Percentiles rank a stretch among this genome's conserved stretches.
These are phyloP conservation scores for Quiscalus mexicanus DNA, from an alignment of 2,113 vertebrate genomes.

Conservation along the genomic window DNA sequence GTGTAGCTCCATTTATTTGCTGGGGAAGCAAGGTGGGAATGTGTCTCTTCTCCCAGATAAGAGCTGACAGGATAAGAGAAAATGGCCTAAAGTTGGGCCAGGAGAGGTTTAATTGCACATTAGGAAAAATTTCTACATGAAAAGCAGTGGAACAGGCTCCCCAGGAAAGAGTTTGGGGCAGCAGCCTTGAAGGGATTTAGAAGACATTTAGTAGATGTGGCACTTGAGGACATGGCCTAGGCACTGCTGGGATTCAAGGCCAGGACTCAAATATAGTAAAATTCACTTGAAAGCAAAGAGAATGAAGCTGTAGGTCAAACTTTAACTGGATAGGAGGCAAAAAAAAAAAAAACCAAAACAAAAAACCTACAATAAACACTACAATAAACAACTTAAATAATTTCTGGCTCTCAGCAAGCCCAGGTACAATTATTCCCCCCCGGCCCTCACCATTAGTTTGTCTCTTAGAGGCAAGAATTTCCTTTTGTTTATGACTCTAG, in stretches of 20 bases:
- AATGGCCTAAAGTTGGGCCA: not conserved
- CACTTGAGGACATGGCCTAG: not conserved
- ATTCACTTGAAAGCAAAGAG: not conserved
- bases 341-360: not conserved
- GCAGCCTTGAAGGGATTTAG: not conserved
- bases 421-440: not conserved
- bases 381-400: not conserved
- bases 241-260: too few relatives aligned
- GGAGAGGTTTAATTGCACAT: not conserved
- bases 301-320: not conserved
- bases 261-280: not conserved
- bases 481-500: not conserved
- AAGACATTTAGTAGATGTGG: rapidly evolving
- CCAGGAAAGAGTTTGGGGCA: not conserved
- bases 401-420: not conserved
- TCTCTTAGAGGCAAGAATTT: not conserved
- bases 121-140: not conserved
- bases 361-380: rapidly evolving
- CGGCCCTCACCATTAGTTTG: not conserved
- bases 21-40: not conserved
- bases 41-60: not conserved
- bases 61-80: not conserved
- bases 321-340: not conserved
- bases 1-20: not conserved
- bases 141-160: not conserved